These are phyloP conservation scores for Brienomyrus brachyistius DNA, from an alignment of 2,113 vertebrate species.

Conservation along the genomic window DNA sequence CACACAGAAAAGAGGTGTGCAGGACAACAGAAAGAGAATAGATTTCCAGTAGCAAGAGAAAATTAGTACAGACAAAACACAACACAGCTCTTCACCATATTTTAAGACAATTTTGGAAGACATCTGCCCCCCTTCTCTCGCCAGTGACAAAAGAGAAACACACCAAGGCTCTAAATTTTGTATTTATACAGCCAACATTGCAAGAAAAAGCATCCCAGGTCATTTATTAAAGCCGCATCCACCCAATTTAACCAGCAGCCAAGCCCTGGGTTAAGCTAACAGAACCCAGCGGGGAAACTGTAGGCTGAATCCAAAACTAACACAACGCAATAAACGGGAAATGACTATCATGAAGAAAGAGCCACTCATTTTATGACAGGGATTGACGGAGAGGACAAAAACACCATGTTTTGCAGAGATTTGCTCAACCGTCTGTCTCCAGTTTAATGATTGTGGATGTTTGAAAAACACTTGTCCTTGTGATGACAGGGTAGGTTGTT, in stretches of 20 bases:
- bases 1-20: background rate
- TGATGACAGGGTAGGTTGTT: background rate
- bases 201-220: constrained; percentile 15
- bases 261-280: constrained; percentile 28
- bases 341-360: constrained; percentile 11
- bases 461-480: background rate
- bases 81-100: background rate
- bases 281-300: constrained; percentile 18
- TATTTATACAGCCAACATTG: constrained; percentile 20
- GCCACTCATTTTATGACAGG: constrained; percentile 24
- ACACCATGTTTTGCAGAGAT: background rate
- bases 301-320: constrained; percentile 30
- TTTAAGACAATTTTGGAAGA: background rate
- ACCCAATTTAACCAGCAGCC: constrained; percentile 13
- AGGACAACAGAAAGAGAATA: background rate
- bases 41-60: background rate
- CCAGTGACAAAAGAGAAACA: constrained; percentile 1
- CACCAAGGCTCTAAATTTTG: constrained; percentile 8
- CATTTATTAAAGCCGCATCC: constrained; percentile 18
- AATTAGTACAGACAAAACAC: background rate
- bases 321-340: constrained; percentile 13
- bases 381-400: constrained; percentile 6
- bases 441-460: background rate
- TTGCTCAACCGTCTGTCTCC: background rate
- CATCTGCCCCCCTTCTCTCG: background rate